Conservation (phyloP, 2,113 vertebrate genomes). For the Pelodiscus sinensis region DNA sequence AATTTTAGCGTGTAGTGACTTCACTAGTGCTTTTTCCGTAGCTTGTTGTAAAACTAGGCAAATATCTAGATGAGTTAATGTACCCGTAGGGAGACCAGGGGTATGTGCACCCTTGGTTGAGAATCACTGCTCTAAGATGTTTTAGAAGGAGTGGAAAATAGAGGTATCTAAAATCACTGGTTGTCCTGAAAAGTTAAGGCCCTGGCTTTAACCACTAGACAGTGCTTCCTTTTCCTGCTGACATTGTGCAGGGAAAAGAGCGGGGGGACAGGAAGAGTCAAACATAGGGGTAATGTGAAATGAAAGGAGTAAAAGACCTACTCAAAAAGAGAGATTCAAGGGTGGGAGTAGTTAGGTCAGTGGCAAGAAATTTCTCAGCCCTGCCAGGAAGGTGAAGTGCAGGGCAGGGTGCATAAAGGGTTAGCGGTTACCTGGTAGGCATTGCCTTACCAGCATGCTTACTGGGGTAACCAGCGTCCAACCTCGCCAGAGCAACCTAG, state of each 20-base stretch:
- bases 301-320: background rate
- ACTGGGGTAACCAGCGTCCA: no score
- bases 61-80: no score
- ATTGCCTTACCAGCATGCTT: no score
- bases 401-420: background rate
- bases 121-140: background rate
- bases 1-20: no score
- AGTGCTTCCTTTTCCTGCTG: background rate
- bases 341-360: background rate
- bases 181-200: background rate
- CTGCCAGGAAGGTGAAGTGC: background rate
- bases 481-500: no score
- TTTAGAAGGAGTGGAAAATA: background rate
- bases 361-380: fast-evolving
- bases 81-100: no score
- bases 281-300: background rate
- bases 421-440: no score
- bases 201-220: background rate
- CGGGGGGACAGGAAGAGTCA: no score
- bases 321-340: background rate
- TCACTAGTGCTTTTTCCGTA: no score
- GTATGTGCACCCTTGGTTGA: no score
- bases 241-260: background rate
- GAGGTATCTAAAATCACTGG: background rate
- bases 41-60: no score